Conservation (phyloP, 37 sponge, comb jelly and placozoan genomes). For the Petrosia ficiformis region DNA sequence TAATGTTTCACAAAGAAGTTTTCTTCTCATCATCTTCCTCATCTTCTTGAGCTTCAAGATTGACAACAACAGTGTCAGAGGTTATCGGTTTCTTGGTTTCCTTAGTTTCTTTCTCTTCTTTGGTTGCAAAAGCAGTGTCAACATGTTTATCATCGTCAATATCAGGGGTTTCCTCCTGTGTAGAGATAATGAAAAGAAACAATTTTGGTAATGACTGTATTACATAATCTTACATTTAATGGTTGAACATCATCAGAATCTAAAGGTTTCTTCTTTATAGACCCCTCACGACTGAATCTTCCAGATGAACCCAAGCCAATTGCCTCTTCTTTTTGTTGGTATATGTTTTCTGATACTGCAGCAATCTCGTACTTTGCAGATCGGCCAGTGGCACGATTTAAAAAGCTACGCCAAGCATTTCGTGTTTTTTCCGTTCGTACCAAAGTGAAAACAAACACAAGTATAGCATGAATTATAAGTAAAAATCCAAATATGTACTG, state of each 20-base stretch:
- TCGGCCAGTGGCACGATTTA: background rate
- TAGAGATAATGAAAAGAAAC: too few species aligned
- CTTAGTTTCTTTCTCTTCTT: background rate
- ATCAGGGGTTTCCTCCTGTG: too few species aligned
- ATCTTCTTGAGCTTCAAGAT: background rate
- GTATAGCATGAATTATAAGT: background rate
- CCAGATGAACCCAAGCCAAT: background rate
- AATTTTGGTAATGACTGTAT: too few species aligned
- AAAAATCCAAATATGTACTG: constrained; percentile 5
- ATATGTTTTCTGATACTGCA: background rate
- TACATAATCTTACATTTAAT: too few species aligned
- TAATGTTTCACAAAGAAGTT: too few species aligned
- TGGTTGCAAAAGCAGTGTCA: background rate
- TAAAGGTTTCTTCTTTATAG: background rate
- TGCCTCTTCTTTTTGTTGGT: background rate
- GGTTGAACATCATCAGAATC: background rate
- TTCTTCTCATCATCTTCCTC: background rate
- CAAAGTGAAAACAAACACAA: background rate
- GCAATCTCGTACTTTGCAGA: background rate
- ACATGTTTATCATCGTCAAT: background rate
- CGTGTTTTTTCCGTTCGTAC: background rate
- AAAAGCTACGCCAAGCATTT: background rate
- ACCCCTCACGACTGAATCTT: background rate
- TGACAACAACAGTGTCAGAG: background rate
- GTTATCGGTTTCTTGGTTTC: background rate